These are phyloP conservation scores for Ceratoteleas bidentatus DNA, from an alignment of 1,140 invertebrate species.

Conservation along the genomic window DNA sequence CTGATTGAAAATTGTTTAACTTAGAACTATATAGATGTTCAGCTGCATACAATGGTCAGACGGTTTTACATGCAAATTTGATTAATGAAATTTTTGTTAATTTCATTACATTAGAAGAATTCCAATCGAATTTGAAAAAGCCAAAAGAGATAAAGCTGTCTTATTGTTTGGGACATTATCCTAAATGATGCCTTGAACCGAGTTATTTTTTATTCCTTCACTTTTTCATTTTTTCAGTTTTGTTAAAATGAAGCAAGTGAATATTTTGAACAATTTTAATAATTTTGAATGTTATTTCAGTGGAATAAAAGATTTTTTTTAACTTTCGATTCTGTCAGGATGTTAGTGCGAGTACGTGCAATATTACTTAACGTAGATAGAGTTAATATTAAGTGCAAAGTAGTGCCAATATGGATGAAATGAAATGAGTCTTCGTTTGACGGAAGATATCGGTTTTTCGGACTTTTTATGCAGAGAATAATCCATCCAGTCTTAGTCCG, in stretches of 20 bases:
- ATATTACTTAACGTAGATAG: slow-evolving; percentile 3
- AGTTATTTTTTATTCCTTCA: no score
- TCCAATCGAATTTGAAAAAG: no score
- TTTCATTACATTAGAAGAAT: no score
- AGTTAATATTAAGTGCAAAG: slow-evolving; percentile 6
- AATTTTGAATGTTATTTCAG: neutral
- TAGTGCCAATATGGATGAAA: slow-evolving; percentile 24
- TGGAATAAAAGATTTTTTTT: neutral
- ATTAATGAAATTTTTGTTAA: no score
- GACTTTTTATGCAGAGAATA: neutral
- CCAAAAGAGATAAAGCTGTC: no score
- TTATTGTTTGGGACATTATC: no score
- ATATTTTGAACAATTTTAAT: neutral
- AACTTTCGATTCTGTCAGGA: neutral
- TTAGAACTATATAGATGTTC: no score
- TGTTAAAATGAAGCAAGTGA: neutral
- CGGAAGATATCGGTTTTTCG: neutral
- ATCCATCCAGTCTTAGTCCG: slow-evolving; percentile 15
- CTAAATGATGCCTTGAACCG: no score
- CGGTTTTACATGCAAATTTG: no score
- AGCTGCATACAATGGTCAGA: no score
- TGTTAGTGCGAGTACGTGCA: slow-evolving; percentile 17
- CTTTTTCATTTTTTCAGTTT: no score
- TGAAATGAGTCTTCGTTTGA: neutral
- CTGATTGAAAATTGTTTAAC: no score